Percentiles rank a stretch among this genome's conserved stretches.
phyloP scores from a whole-genome alignment of 1,140 invertebrate genomes.

The Lanistes nyassanus region DNA sequence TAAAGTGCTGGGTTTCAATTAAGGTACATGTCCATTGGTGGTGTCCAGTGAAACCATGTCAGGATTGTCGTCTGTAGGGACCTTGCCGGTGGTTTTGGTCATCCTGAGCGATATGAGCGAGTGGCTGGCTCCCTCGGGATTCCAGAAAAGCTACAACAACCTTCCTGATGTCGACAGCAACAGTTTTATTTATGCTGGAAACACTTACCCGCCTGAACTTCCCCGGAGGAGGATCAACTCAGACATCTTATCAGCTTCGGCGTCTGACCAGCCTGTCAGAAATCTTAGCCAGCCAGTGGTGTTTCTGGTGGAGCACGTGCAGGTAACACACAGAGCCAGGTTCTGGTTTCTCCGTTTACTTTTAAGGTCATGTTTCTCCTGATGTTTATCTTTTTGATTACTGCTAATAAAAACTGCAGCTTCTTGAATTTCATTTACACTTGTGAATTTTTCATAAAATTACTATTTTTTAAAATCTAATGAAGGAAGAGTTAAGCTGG shows the following conservation, averaged over 20 bases:
- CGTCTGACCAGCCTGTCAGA: constrained; percentile 69
- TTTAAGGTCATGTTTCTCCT: too few species aligned
- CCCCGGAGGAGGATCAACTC: constrained; percentile 76
- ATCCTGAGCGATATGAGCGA: constrained; percentile 21
- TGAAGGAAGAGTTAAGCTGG: too few species aligned
- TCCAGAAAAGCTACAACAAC: not conserved
- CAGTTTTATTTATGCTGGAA: constrained; percentile 5
- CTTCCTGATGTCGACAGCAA: not conserved
- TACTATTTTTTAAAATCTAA: too few species aligned
- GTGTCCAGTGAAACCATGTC: too few species aligned
- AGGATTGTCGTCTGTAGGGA: not conserved
- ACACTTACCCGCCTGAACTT: not conserved
- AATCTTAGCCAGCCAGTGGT: constrained; percentile 86
- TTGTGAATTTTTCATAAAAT: too few species aligned
- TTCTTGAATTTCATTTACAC: too few species aligned
- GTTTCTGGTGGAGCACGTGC: constrained; percentile 65
- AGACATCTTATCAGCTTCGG: constrained; percentile 90
- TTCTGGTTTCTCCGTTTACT: too few species aligned
- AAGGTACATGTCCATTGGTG: too few species aligned
- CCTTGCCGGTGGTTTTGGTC: constrained; percentile 28
- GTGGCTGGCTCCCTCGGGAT: constrained; percentile 14
- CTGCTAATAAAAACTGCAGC: too few species aligned
- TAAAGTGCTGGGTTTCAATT: too few species aligned
- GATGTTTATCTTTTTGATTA: too few species aligned
- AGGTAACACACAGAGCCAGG: too few species aligned